These are phyloP conservation scores for Rhaphigaster nebulosa DNA, from an alignment of 2,888 invertebrate species.

Conservation along the genomic window DNA sequence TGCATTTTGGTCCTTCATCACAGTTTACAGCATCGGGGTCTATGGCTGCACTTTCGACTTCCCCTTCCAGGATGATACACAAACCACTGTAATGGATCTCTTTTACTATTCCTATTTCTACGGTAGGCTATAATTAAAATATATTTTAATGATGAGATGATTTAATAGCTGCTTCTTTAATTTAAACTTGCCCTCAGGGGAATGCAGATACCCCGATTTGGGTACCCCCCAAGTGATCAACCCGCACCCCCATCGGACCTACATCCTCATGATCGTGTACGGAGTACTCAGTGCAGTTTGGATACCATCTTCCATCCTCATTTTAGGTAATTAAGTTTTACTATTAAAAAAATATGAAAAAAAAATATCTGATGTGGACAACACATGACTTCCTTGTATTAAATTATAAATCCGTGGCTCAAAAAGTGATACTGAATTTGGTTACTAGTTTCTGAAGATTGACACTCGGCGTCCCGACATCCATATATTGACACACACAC, in stretches of 20 bases:
- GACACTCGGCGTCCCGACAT: no score
- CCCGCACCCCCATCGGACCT: slow-evolving; percentile 25
- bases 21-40: slow-evolving; percentile 52
- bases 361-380: no score
- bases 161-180: neutral
- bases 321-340: slow-evolving; percentile 44
- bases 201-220: neutral
- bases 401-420: no score
- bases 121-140: neutral
- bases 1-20: slow-evolving; percentile 41
- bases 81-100: slow-evolving; percentile 11
- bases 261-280: slow-evolving; percentile 30
- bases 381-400: no score
- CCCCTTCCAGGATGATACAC: neutral
- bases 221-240: neutral
- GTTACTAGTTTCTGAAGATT: no score
- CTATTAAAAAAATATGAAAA: no score
- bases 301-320: slow-evolving; percentile 51
- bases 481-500: no score
- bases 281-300: slow-evolving; percentile 51
- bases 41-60: slow-evolving; percentile 49
- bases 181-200: neutral
- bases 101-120: slow-evolving; percentile 48
- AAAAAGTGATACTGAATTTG: no score
- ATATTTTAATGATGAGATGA: neutral